Percentiles rank a stretch among this genome's conserved stretches.
Conservation (phyloP, 1,140 invertebrate species). For the Drosophila malerkotliana region DNA sequence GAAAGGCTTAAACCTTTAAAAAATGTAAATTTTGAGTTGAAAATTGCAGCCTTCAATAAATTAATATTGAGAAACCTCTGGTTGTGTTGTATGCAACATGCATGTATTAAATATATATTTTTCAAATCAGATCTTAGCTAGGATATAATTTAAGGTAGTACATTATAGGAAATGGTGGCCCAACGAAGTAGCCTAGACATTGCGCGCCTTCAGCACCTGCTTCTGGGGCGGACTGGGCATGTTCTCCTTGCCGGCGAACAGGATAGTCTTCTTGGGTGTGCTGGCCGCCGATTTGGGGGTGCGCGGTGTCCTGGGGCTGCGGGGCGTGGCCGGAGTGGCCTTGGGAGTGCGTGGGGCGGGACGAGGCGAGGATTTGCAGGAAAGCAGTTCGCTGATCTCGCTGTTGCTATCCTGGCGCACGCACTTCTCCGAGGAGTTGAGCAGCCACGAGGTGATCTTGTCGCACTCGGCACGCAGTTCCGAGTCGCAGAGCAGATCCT, state of each 20-base stretch:
- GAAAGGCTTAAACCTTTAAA: neutral
- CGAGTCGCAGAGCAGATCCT: conserved; percentile 72
- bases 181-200: conserved; percentile 50
- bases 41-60: neutral
- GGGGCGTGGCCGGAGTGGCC: conserved; percentile 49
- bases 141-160: conserved; percentile 51
- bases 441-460: conserved; percentile 77
- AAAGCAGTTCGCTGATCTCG: conserved; percentile 68
- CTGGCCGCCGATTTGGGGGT: conserved; percentile 64
- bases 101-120: conserved; percentile 41
- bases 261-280: conserved; percentile 78
- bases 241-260: conserved; percentile 79
- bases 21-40: neutral
- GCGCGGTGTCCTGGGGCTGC: conserved; percentile 58
- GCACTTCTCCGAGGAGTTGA: conserved; percentile 73
- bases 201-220: conserved; percentile 80
- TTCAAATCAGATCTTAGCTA: conserved; percentile 67
- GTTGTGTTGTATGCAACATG: conserved; percentile 7
- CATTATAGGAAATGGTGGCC: conserved; percentile 15
- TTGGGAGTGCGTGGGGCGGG: conserved; percentile 52
- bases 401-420: conserved; percentile 72
- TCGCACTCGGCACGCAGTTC: conserved; percentile 80
- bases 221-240: conserved; percentile 80
- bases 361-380: conserved; percentile 58
- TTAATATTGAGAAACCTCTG: conserved; percentile 1